Base-by-base conservation (phyloP, 2,113 vertebrate genomes). In the Alaudala cheleensis region DNA sequence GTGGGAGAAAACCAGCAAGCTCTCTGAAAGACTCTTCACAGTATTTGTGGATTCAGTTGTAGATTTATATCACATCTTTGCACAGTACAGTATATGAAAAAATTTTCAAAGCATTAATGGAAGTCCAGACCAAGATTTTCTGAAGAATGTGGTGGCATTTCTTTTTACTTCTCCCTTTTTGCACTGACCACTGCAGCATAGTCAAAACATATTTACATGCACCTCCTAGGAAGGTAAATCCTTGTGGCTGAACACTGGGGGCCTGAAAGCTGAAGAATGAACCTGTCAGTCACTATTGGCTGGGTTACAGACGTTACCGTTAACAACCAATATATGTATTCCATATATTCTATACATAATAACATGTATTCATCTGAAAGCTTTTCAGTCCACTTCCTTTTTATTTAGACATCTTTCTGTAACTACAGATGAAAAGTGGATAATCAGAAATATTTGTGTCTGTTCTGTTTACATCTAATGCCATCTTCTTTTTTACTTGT, bases 81-180 rank as follows among this genome's bases (percentile, higher is more conserved):
- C 71, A n/a, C 44, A 71, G 57, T 54, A 6, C 40, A 84, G 56
- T 86, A 62, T 54, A 76, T 31, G 72, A 86, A 97, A 96, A 33
- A 28, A 33, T 81, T 85, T 92, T 91, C 26, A 80, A 95, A 97
- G 33, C 71, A 66, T 73, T 86, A 88, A 83, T 70, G 94, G 47
- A 94, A 97, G 92, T 94, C 23, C 86, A 88, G 58, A 86, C 60
- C 65, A 93, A 95, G 70, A 93, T 37, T 79, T 86, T 73, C 34
- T 81, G 66, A 18, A 61, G 24, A 74, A 34, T 6, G 50, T 66
- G 25, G 14, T 44, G 18, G 4, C 10, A 29, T 26, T 79, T 40
- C 21, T 25, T 61, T 74, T 33, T 45, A 34, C 20, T 66, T 64
- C 6, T 4, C 16, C 6, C 1, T 60, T 82, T 92, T 66, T 58